A percentile compares a stretch with the other conserved stretches of the same genome.
Conservation (phyloP, 2,888 invertebrate genomes). For the Apocheima hispidaria region DNA sequence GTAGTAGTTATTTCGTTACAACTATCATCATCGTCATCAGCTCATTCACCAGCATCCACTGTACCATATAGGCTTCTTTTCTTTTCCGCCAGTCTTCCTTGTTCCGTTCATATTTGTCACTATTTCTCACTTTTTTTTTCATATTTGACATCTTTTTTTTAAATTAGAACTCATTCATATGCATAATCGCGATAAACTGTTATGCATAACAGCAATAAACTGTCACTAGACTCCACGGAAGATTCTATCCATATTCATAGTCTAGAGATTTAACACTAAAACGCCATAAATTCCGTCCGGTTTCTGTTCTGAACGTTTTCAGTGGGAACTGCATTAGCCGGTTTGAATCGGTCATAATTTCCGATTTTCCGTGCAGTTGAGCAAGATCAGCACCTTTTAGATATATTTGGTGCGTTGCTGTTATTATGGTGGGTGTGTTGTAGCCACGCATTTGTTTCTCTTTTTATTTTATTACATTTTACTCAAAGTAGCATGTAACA, state of each 20-base stretch:
- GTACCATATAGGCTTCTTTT: too few relatives aligned
- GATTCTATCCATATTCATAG: conserved; percentile 65
- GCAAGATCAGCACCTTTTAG: conserved; percentile 66
- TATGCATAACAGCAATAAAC: not conserved
- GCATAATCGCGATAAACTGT: not conserved
- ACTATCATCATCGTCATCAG: too few relatives aligned
- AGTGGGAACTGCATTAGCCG: conserved; percentile 31
- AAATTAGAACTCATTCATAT: not conserved
- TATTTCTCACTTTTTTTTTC: too few relatives aligned
- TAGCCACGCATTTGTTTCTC: not conserved
- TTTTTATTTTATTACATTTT: too few relatives aligned
- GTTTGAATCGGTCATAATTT: conserved; percentile 77
- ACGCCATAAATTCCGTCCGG: conserved; percentile 65
- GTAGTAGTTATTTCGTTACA: too few relatives aligned
- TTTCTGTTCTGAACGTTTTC: conserved; percentile 62
- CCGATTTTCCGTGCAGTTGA: conserved; percentile 82
- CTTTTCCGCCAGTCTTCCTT: too few relatives aligned
- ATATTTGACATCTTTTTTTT: too few relatives aligned
- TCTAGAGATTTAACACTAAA: conserved; percentile 39
- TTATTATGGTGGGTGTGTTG: conserved; percentile 19
- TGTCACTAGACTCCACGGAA: not conserved
- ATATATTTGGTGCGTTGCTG: conserved; percentile 32
- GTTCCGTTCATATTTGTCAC: too few relatives aligned
- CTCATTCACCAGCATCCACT: too few relatives aligned
- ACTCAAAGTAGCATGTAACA: too few relatives aligned